Evolutionary conservation across 2,888 invertebrate species (phyloP).

Genomic region (Andrena fulva): DNA sequence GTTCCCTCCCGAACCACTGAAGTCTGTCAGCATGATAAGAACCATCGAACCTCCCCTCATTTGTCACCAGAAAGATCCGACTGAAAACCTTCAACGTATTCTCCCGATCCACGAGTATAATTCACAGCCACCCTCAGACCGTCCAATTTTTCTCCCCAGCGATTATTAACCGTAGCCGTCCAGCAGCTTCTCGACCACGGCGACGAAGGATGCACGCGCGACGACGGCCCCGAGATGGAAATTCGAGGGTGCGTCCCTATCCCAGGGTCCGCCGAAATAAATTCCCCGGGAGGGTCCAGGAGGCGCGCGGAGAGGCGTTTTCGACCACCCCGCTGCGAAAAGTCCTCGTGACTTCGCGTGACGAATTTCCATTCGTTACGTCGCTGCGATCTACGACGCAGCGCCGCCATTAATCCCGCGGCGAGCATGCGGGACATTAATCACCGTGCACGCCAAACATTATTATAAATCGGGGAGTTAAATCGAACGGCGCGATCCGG

Average conservation of each 20-base stretch:
- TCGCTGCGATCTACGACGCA: conserved; percentile 42
- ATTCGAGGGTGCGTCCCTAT: conserved; percentile 49
- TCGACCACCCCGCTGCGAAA: conserved; percentile 51
- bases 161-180: background rate
- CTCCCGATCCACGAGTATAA: conserved; percentile 19
- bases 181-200: conserved; percentile 11
- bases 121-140: conserved; percentile 11
- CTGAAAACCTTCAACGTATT: background rate
- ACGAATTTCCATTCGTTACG: conserved; percentile 58
- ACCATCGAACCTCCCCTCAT: no score
- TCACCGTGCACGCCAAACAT: conserved; percentile 32
- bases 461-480: conserved; percentile 30
- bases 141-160: conserved; percentile 26
- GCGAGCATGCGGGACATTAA: conserved; percentile 31
- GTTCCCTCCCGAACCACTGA: no score
- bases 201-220: conserved; percentile 36
- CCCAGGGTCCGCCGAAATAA: conserved; percentile 49
- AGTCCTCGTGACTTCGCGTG: conserved; percentile 47
- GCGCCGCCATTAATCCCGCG: conserved; percentile 40
- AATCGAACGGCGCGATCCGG: background rate
- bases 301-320: conserved; percentile 12
- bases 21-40: no score
- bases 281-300: conserved; percentile 19
- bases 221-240: conserved; percentile 32
- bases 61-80: background rate